Percentiles rank a stretch among this genome's conserved stretches.
These are phyloP conservation scores for Drosophila pectinifera DNA, from an alignment of 1,140 invertebrate genomes.

Conservation along the genomic window DNA sequence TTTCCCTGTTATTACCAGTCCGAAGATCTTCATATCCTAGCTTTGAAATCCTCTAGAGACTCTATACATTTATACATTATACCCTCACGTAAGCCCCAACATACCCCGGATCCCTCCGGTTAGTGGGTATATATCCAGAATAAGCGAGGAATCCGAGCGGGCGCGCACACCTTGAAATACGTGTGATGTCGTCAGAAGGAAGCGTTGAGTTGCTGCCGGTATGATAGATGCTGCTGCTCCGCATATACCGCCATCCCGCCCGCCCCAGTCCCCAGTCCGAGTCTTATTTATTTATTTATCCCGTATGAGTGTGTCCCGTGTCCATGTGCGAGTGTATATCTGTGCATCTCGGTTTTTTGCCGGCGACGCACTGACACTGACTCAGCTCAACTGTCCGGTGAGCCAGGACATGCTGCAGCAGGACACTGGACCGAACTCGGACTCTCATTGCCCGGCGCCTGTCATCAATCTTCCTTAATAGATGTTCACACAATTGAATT, in stretches of 20 bases:
- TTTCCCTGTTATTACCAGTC: too few relatives aligned
- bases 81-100: not conserved
- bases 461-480: conserved; percentile 84
- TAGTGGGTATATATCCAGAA: conserved; percentile 9
- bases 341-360: conserved; percentile 38
- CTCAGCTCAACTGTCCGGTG: conserved; percentile 35
- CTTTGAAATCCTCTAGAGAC: not conserved
- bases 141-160: conserved; percentile 32
- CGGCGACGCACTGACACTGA: conserved; percentile 27
- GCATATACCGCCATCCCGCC: not conserved
- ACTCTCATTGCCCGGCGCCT: conserved; percentile 49
- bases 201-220: conserved; percentile 48
- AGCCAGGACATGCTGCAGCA: conserved; percentile 35
- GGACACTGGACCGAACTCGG: conserved; percentile 17
- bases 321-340: conserved; percentile 9
- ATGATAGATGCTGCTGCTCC: conserved; percentile 44
- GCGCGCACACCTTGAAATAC: conserved; percentile 47
- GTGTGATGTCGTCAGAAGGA: conserved; percentile 61
- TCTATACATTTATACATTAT: too few relatives aligned
- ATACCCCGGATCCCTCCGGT: not conserved
- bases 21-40: too few relatives aligned
- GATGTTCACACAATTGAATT: conserved; percentile 84
- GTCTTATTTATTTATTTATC: conserved; percentile 70
- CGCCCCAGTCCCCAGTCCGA: conserved; percentile 13
- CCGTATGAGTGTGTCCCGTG: conserved; percentile 18